phyloP scores from a whole-genome alignment of 2,113 vertebrate species.

The Neodontobutis hainanensis region DNA sequence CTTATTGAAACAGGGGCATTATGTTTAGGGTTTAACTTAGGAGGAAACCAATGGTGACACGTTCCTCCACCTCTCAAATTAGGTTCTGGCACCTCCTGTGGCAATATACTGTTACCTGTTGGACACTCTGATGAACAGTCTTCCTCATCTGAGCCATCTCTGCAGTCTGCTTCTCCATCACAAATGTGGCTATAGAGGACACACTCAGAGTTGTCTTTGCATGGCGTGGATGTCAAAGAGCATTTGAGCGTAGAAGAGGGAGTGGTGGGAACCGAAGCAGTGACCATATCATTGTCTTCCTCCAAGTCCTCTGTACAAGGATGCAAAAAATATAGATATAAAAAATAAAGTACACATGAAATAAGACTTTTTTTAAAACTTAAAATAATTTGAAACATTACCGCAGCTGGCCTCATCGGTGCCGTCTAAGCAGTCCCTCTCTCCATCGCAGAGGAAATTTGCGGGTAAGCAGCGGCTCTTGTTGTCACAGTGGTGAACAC shows the following conservation, averaged over 20 bases:
- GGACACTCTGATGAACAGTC: slow-evolving; percentile 60
- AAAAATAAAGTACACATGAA: neutral
- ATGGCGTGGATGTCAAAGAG: slow-evolving; percentile 58
- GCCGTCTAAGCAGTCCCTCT: slow-evolving; percentile 80
- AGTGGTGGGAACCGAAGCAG: slow-evolving; percentile 32
- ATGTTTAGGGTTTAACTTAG: too few species aligned
- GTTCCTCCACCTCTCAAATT: too few species aligned
- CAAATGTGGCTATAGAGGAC: slow-evolving; percentile 75
- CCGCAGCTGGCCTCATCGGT: slow-evolving; percentile 79
- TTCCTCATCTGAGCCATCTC: slow-evolving; percentile 84
- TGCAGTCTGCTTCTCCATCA: slow-evolving; percentile 84
- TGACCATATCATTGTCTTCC: neutral
- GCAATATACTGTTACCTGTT: slow-evolving; percentile 33
- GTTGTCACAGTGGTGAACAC: slow-evolving; percentile 80
- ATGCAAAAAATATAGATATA: neutral
- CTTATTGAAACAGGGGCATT: too few species aligned
- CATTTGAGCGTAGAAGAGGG: slow-evolving; percentile 45
- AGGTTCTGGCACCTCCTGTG: neutral
- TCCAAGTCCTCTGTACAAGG: neutral
- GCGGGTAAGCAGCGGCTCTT: slow-evolving; percentile 78
- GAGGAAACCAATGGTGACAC: too few species aligned
- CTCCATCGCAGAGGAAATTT: slow-evolving; percentile 83
- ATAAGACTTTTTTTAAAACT: too few species aligned
- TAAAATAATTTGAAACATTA: slow-evolving; percentile 8
- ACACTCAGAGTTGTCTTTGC: slow-evolving; percentile 70